Conservation (phyloP, 2,888 invertebrate genomes). For the Pocota personata region DNA sequence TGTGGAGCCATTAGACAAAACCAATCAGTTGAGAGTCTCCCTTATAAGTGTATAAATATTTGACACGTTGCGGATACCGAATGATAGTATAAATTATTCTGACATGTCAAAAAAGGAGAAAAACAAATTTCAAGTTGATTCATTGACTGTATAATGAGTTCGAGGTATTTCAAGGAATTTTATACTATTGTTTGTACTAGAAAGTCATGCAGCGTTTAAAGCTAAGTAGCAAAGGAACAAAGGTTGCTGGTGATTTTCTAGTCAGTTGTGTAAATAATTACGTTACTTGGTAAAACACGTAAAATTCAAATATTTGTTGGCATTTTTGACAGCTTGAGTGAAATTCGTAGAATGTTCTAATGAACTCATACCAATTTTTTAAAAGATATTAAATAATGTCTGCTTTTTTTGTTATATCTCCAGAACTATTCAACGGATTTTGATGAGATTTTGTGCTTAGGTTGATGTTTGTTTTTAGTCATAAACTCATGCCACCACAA, state of each 20-base stretch:
- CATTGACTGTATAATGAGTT: slow-evolving; percentile 31
- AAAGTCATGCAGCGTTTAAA: slow-evolving; percentile 6
- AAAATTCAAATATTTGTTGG: not conserved
- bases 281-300: not conserved
- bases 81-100: not conserved
- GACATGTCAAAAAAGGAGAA: slow-evolving; percentile 4
- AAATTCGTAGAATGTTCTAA: too few relatives aligned
- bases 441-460: too few relatives aligned
- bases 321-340: too few relatives aligned
- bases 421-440: too few relatives aligned
- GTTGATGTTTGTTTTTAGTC: too few relatives aligned
- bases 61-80: not conserved
- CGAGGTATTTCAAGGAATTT: slow-evolving; percentile 24
- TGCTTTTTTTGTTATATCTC: too few relatives aligned
- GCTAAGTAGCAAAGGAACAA: not conserved
- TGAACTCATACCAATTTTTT: too few relatives aligned
- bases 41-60: not conserved
- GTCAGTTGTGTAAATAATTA: not conserved
- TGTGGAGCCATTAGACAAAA: not conserved
- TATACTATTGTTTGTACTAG: not conserved
- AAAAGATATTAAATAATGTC: too few relatives aligned
- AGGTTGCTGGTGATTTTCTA: not conserved
- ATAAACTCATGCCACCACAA: too few relatives aligned
- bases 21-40: not conserved
- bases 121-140: slow-evolving; percentile 24